A percentile compares a stretch with the other conserved stretches of the same genome.
These are phyloP conservation scores for Onychostoma macrolepis DNA, from an alignment of 2,113 vertebrate species.

Conservation along the genomic window DNA sequence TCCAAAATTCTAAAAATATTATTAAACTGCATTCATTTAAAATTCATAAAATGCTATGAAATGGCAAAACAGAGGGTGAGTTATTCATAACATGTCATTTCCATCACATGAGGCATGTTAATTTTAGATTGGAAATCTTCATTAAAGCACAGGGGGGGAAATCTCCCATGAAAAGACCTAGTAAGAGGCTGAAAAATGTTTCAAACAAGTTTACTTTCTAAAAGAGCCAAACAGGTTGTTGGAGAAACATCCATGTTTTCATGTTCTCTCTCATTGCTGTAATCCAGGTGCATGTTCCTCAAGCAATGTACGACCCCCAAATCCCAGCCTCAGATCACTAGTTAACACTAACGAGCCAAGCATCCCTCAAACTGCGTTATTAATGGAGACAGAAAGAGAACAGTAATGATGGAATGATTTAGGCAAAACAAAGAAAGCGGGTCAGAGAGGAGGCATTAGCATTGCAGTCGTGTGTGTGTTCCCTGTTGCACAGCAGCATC, in stretches of 20 bases:
- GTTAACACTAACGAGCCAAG: neutral
- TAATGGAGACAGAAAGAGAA: slow-evolving; percentile 37
- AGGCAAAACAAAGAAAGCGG: slow-evolving; percentile 6
- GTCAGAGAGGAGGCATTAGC: neutral
- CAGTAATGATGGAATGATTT: slow-evolving; percentile 20
- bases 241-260: neutral
- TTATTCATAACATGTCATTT: neutral
- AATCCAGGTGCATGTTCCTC: neutral
- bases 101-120: neutral
- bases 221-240: neutral
- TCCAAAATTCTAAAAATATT: too few species aligned
- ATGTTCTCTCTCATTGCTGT: neutral
- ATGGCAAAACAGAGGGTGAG: too few species aligned
- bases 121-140: neutral
- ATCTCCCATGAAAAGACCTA: neutral
- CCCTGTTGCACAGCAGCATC: neutral
- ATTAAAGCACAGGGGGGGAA: neutral
- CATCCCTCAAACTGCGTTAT: slow-evolving; percentile 20
- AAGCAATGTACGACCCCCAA: neutral
- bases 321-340: neutral
- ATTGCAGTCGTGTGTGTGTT: slow-evolving; percentile 19
- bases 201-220: neutral
- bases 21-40: too few species aligned
- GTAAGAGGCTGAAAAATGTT: neutral
- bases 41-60: too few species aligned